Conservation (phyloP, 2,888 invertebrate species). For the Coleophora flavipennella region DNA sequence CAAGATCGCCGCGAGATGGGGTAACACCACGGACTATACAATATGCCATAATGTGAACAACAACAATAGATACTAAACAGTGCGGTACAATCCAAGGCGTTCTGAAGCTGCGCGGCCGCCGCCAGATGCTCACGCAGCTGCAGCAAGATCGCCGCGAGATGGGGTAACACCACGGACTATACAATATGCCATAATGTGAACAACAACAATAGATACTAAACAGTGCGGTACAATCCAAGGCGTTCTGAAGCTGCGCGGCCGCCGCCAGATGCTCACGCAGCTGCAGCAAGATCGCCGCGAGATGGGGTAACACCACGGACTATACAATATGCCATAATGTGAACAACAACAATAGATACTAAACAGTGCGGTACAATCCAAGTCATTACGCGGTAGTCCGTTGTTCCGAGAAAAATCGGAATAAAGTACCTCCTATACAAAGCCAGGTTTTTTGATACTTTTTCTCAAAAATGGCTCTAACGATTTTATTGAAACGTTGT, state of each 20-base stretch:
- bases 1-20: conserved; percentile 46
- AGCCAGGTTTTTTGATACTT: too few species aligned
- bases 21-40: too few species aligned
- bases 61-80: conserved; percentile 77
- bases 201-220: conserved; percentile 78
- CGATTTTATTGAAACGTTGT: too few species aligned
- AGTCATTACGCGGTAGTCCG: too few species aligned
- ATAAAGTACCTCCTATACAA: too few species aligned
- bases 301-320: conserved; percentile 28
- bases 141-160: conserved; percentile 45
- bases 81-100: conserved; percentile 77
- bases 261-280: conserved; percentile 65
- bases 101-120: conserved; percentile 72
- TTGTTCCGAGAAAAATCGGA: too few species aligned
- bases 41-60: too few species aligned
- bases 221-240: conserved; percentile 76
- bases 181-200: too few species aligned
- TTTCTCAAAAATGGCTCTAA: too few species aligned
- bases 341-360: conserved; percentile 80
- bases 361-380: conserved; percentile 75
- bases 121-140: conserved; percentile 63
- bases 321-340: too few species aligned
- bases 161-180: conserved; percentile 26
- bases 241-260: conserved; percentile 73
- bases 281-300: conserved; percentile 51